phyloP scores from a whole-genome alignment of 2,113 vertebrate genomes.

The Numida meleagris region DNA sequence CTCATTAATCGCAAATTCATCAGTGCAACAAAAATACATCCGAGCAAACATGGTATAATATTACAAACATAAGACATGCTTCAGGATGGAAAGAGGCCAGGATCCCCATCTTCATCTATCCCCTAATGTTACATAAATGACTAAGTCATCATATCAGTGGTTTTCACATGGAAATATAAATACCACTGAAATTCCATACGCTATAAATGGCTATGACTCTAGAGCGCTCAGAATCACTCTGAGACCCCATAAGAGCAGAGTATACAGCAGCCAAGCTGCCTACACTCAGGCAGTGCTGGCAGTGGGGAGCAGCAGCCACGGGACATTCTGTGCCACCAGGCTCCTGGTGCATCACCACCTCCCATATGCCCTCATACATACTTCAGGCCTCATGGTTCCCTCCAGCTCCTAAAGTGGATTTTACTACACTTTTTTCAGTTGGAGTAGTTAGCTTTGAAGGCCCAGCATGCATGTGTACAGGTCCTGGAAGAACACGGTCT shows the following conservation, averaged over 20 bases:
- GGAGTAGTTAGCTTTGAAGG: background rate
- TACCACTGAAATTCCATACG: constrained; percentile 30
- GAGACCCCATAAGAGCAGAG: background rate
- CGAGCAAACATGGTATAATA: constrained; percentile 36
- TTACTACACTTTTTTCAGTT: background rate
- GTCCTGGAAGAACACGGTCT: background rate
- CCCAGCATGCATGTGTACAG: background rate
- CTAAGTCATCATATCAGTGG: constrained; percentile 54
- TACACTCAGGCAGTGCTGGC: background rate
- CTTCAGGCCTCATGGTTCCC: background rate
- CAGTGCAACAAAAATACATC: constrained; percentile 66
- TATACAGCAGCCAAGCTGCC: background rate
- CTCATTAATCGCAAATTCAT: constrained; percentile 73
- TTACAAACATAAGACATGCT: constrained; percentile 53
- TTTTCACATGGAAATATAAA: constrained; percentile 55
- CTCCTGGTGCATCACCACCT: rapidly evolving
- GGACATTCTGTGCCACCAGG: background rate
- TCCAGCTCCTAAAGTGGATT: background rate
- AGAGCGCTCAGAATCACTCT: constrained; percentile 2
- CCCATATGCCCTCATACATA: background rate
- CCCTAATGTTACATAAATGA: constrained; percentile 66
- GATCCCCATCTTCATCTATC: constrained; percentile 57
- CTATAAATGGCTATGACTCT: background rate
- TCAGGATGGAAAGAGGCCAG: constrained; percentile 62
- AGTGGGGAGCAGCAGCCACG: rapidly evolving